Conservation (phyloP, 2,797 vertebrate genomes). For the Typhlichthys eigenmanni region DNA sequence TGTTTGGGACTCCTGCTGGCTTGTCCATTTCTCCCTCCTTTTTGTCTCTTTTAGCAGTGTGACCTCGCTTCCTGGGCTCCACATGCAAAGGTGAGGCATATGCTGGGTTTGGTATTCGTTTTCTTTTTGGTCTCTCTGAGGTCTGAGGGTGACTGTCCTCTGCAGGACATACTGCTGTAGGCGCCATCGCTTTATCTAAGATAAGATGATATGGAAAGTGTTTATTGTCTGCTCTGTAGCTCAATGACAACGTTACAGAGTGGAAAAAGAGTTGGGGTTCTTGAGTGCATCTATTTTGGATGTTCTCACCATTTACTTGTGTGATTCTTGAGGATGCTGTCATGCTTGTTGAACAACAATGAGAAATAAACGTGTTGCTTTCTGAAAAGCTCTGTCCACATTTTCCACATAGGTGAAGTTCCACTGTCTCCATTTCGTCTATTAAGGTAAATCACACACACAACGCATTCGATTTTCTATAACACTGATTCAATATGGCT, state of each 20-base stretch:
- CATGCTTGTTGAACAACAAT: too few relatives aligned
- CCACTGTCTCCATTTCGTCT: constrained; percentile 71
- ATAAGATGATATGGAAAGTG: constrained; percentile 8
- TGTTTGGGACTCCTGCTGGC: constrained; percentile 23
- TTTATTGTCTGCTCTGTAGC: not conserved
- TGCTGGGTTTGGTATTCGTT: constrained; percentile 17
- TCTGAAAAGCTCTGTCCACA: constrained; percentile 53
- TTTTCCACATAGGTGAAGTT: constrained; percentile 69
- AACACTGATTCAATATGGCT: too few relatives aligned
- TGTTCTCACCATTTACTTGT: too few relatives aligned
- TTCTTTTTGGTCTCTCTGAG: constrained; percentile 35
- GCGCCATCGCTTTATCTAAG: constrained; percentile 20
- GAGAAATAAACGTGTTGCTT: too few relatives aligned
- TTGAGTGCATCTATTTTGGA: too few relatives aligned
- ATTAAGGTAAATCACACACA: not conserved
- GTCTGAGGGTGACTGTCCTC: constrained; percentile 11
- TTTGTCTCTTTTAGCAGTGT: constrained; percentile 27
- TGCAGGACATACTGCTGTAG: not conserved
- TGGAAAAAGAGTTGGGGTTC: too few relatives aligned
- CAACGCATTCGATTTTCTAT: not conserved
- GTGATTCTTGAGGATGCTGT: too few relatives aligned
- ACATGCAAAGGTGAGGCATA: constrained; percentile 10
- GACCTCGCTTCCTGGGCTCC: constrained; percentile 18
- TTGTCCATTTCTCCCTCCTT: constrained; percentile 33
- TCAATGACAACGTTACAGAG: too few relatives aligned